These are phyloP conservation scores for Jordanella pulchra DNA, from an alignment of 2,797 vertebrate genomes.

Conservation along the genomic window DNA sequence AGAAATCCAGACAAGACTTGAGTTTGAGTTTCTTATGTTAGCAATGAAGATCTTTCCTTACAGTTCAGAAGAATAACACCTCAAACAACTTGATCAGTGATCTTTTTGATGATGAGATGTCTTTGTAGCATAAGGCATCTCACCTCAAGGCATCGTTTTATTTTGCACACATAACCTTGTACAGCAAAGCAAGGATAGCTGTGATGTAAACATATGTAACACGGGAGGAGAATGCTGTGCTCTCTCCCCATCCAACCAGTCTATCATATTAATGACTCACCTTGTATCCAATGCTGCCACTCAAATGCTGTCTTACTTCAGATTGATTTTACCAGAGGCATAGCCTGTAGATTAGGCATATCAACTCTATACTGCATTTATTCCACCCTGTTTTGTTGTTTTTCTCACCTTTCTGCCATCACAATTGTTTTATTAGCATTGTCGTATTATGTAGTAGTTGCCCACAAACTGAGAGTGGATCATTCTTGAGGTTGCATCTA, in stretches of 20 bases:
- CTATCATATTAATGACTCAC: slow-evolving; percentile 58
- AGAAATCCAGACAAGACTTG: neutral
- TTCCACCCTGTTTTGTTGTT: slow-evolving; percentile 11
- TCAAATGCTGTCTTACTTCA: slow-evolving; percentile 57
- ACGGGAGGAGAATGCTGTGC: slow-evolving; percentile 30
- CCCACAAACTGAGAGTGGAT: slow-evolving; percentile 46
- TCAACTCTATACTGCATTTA: neutral
- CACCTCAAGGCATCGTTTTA: slow-evolving; percentile 1
- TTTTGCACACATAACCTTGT: slow-evolving; percentile 20
- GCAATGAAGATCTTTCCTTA: neutral
- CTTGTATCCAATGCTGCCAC: slow-evolving; percentile 57
- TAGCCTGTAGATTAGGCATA: slow-evolving; percentile 18
- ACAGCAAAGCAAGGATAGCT: slow-evolving; percentile 23
- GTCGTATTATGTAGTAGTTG: slow-evolving; percentile 36
- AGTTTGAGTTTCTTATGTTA: neutral
- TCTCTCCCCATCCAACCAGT: slow-evolving; percentile 58
- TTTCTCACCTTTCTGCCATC: slow-evolving; percentile 21
- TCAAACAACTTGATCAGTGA: slow-evolving; percentile 7
- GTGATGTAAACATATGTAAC: slow-evolving; percentile 40
- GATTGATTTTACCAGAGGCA: slow-evolving; percentile 59
- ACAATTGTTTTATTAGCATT: slow-evolving; percentile 54
- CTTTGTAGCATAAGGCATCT: slow-evolving; percentile 1
- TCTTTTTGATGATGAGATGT: slow-evolving; percentile 3
- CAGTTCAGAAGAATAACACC: slow-evolving; percentile 4
- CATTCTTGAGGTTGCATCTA: slow-evolving; percentile 34